Base-by-base conservation (phyloP, 2,888 invertebrate species). In the Pedicia rivosa region DNA sequence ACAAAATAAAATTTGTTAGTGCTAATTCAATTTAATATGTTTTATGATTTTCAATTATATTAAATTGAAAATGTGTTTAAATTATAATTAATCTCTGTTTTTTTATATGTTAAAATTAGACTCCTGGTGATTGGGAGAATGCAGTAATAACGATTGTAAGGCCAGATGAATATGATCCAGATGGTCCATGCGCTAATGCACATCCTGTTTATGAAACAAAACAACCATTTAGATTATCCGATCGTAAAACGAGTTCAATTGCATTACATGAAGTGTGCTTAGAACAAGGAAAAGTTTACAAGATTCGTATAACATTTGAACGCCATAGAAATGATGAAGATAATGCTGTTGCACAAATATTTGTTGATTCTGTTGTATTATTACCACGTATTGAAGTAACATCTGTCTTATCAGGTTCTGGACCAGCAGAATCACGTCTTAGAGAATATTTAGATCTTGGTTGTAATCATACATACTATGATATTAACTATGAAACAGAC, bases 351-450 rank as follows among this genome's bases (percentile, higher is more conserved):
- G 88, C 91, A 3, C 80, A 86, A 4, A 78, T 94, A 44, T 70
- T 95, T 41, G 82, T 98, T 43, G 98, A 98, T 64, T 94, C 95
- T 9, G 79, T 80, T 36, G 78, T 79, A 10, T 62, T 94, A 22
- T 72, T 86, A 48, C 90, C 91, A 3, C 74, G 75, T 44, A 73
- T 83, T 46, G 78, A 83, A 39, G 70, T 70, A 22, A 70, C 86
- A 34, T 79, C 84, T 27, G 81, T 88, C 55, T 86, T 90, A 56
- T 63, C 66, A 36, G 78, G 75, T n/a, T 68, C 74, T 8, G 66
- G 67, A 22, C 51, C 64, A 19, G 71, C 67, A 12, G 74, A 76
- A 43, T 66, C 72, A 46, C 70, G 78, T 42, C 65, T 67, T 20
- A 70, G 77, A 37, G 83, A 88, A 49, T 94, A 80, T 56, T 75